Evolutionary conservation across 2,797 vertebrate species (phyloP).

Genomic region (Amniataba percoides): DNA sequence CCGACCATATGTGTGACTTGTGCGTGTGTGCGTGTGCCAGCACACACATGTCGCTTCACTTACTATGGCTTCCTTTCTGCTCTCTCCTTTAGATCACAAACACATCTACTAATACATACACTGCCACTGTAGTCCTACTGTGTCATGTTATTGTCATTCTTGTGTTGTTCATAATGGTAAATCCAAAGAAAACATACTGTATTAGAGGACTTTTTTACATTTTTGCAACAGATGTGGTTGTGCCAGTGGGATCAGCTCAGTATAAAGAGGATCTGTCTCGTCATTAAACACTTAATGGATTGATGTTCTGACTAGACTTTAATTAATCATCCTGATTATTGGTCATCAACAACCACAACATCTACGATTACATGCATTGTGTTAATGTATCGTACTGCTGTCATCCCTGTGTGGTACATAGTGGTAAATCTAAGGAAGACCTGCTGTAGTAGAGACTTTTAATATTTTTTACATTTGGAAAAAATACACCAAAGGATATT

Average conservation of each 20-base stretch:
- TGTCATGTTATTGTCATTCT: neutral
- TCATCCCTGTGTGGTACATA: neutral
- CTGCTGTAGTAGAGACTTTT: neutral
- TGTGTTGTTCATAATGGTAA: neutral
- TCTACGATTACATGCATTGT: too few species aligned
- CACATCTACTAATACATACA: neutral
- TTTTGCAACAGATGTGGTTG: constrained; percentile 4
- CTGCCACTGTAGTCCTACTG: too few species aligned
- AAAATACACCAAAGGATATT: neutral
- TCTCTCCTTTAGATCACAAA: neutral
- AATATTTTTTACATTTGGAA: neutral
- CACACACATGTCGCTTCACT: constrained; percentile 2
- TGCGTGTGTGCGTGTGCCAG: neutral
- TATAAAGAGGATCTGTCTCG: neutral
- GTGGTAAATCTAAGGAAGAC: neutral
- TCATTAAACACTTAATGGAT: neutral
- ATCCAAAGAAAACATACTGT: neutral
- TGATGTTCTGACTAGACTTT: too few species aligned
- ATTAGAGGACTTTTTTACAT: neutral
- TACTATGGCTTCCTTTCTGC: neutral
- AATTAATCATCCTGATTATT: too few species aligned
- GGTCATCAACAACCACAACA: too few species aligned
- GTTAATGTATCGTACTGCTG: neutral
- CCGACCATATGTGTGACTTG: constrained; percentile 29
- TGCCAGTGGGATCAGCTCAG: neutral